A percentile compares a stretch with the other conserved stretches of the same genome.
phyloP scores from a whole-genome alignment of 2,113 vertebrate genomes.

The Scomber colias region DNA sequence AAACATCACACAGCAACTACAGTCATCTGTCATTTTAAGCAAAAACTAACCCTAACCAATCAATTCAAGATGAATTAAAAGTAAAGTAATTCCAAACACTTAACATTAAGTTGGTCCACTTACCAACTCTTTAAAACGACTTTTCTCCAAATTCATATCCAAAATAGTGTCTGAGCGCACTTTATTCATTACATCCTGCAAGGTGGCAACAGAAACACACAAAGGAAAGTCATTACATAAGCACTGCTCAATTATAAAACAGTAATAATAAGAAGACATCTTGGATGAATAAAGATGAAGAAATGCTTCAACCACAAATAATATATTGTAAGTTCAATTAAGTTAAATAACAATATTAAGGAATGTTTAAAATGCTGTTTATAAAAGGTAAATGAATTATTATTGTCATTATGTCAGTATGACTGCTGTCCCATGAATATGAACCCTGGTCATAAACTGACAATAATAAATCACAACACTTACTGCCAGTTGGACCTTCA shows the following conservation, averaged over 20 bases:
- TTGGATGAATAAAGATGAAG: not conserved
- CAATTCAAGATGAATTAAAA: not conserved
- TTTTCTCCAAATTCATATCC: slow-evolving; percentile 94
- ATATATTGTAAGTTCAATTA: too few relatives aligned
- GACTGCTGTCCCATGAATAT: too few relatives aligned
- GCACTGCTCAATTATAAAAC: too few relatives aligned
- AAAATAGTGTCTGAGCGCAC: slow-evolving; percentile 89
- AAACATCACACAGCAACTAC: too few relatives aligned
- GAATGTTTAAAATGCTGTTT: too few relatives aligned
- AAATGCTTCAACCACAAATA: not conserved
- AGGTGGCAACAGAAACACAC: not conserved
- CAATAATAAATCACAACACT: slow-evolving; percentile 68
- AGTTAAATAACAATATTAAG: too few relatives aligned
- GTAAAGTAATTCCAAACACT: not conserved
- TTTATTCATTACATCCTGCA: slow-evolving; percentile 94
- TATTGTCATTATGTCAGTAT: too few relatives aligned
- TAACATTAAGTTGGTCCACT: slow-evolving; percentile 51
- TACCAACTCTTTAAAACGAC: slow-evolving; percentile 94
- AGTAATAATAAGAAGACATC: not conserved
- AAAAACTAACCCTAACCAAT: too few relatives aligned
- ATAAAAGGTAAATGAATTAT: not conserved
- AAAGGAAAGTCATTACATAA: slow-evolving; percentile 1
- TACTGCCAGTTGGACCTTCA: slow-evolving; percentile 92
- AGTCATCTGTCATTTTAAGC: not conserved
- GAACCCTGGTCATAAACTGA: not conserved